phyloP scores from a whole-genome alignment of 2,888 invertebrate species.

The Epistrophe eligans region DNA sequence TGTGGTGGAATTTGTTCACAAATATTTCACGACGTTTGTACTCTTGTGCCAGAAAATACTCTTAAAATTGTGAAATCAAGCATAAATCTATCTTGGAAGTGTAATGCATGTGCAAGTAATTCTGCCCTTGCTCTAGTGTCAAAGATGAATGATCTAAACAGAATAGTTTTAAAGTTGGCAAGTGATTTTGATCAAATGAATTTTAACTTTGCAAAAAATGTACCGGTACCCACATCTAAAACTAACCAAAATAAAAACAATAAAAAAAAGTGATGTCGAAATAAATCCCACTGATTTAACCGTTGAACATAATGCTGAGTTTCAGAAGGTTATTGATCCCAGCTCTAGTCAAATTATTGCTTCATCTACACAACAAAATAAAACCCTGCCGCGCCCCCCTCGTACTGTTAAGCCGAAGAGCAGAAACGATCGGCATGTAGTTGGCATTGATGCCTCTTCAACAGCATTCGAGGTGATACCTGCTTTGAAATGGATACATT shows the following conservation, averaged over 20 bases:
- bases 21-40: not conserved
- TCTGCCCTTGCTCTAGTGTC: not conserved
- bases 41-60: not conserved
- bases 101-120: not conserved
- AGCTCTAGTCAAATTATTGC: no score
- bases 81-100: not conserved
- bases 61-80: not conserved
- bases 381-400: not conserved
- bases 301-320: no score
- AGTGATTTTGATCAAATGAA: not conserved
- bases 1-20: not conserved
- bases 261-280: not conserved
- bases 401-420: not conserved
- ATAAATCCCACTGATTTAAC: not conserved
- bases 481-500: not conserved
- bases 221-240: not conserved
- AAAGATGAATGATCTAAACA: no score
- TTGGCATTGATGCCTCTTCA: not conserved
- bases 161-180: not conserved
- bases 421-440: not conserved
- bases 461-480: not conserved
- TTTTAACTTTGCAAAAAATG: not conserved
- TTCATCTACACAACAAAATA: not conserved
- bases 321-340: no score
- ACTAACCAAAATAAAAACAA: not conserved